phyloP scores from a whole-genome alignment of 2,797 vertebrate genomes.

The Sciurus vulgaris region DNA sequence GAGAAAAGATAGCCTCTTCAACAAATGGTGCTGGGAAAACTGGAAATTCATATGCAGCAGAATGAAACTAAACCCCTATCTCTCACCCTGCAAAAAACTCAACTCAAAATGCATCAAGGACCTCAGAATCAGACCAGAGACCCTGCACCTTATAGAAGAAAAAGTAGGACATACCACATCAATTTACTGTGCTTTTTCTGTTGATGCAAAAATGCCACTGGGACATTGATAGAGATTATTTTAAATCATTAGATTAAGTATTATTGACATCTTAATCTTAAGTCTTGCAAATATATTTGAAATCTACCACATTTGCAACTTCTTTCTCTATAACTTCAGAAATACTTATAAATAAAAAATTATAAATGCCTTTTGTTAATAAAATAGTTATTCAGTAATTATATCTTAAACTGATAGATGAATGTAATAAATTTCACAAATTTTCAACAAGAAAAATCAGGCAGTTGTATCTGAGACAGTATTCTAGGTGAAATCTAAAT shows the following conservation, averaged over 20 bases:
- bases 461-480: not conserved
- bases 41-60: too few species aligned
- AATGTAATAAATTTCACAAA: not conserved
- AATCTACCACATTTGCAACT: not conserved
- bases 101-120: too few species aligned
- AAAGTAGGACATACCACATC: not conserved
- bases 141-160: too few species aligned
- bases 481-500: not conserved
- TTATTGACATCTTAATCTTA: not conserved
- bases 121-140: too few species aligned
- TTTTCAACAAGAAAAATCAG: constrained; percentile 15
- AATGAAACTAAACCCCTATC: too few species aligned
- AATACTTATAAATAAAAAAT: not conserved
- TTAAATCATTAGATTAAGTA: not conserved
- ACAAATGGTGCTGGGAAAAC: too few species aligned
- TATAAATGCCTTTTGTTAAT: not conserved
- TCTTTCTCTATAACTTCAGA: not conserved
- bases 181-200: not conserved
- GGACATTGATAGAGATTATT: not conserved
- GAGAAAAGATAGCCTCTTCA: too few species aligned
- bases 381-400: not conserved
- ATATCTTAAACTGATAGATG: not conserved
- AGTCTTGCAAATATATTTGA: not conserved
- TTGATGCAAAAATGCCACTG: not conserved
- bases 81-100: too few species aligned